Percentiles rank a stretch among this genome's conserved stretches.
phyloP scores from a whole-genome alignment of 2,113 vertebrate species.

The Chaetura pelagica region DNA sequence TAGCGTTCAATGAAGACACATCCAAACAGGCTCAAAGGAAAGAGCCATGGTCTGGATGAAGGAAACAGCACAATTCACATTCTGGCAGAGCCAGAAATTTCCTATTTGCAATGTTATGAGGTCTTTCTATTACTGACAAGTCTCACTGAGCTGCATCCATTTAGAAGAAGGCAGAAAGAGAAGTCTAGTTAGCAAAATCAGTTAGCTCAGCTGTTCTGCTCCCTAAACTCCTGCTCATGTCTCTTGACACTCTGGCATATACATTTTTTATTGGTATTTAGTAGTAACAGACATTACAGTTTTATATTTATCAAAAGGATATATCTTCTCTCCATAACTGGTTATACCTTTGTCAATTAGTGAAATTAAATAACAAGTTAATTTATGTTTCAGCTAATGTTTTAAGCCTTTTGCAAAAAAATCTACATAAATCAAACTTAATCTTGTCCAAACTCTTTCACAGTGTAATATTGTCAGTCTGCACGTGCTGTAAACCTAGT shows the following conservation, averaged over 20 bases:
- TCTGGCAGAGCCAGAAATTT: background rate
- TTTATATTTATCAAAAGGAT: background rate
- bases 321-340: background rate
- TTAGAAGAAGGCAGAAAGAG: background rate
- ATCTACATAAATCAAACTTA: background rate
- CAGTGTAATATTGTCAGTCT: background rate
- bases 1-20: background rate
- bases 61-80: background rate
- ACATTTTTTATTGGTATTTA: slow-evolving; percentile 13
- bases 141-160: background rate
- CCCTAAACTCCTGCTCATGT: background rate
- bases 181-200: background rate
- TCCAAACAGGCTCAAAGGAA: background rate
- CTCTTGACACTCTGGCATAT: background rate
- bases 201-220: background rate
- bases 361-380: slow-evolving; percentile 12
- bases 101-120: background rate
- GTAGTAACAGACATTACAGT: background rate
- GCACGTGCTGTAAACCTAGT: background rate
- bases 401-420: background rate
- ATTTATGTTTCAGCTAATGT: slow-evolving; percentile 24
- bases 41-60: background rate
- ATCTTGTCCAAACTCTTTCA: slow-evolving; percentile 18
- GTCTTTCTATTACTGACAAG: background rate
- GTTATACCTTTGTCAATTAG: background rate